Conservation (phyloP, 2,888 invertebrate species). For the Morpho achilles region DNA sequence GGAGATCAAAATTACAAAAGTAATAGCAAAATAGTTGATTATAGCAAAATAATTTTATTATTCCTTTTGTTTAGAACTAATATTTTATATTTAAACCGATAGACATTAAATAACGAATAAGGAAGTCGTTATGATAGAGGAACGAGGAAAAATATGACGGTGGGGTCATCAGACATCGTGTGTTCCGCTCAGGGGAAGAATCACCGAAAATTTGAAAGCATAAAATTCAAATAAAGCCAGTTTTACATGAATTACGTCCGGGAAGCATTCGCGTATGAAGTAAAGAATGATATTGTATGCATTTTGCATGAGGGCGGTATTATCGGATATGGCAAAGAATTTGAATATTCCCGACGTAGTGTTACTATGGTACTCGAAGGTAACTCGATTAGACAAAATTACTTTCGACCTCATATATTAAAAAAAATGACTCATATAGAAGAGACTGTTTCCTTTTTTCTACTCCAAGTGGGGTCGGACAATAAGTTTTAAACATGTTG, state of each 20-base stretch:
- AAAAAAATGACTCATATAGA: no score
- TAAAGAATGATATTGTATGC: slow-evolving; percentile 77
- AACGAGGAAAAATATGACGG: slow-evolving; percentile 24
- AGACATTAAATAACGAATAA: no score
- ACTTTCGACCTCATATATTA: not conserved
- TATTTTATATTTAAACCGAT: no score
- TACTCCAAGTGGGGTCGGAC: no score
- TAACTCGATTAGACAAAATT: slow-evolving; percentile 18
- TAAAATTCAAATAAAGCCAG: slow-evolving; percentile 73
- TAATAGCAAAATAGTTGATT: no score
- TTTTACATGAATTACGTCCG: slow-evolving; percentile 71
- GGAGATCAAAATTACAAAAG: no score
- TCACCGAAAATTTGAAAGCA: slow-evolving; percentile 56
- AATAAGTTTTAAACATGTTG: no score
- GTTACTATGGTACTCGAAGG: slow-evolving; percentile 33
- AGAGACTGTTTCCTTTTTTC: no score
- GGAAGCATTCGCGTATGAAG: slow-evolving; percentile 64
- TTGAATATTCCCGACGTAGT: slow-evolving; percentile 61
- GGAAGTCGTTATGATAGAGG: slow-evolving; percentile 20
- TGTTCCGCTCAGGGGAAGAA: slow-evolving; percentile 31
- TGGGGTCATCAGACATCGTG: slow-evolving; percentile 6
- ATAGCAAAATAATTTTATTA: no score
- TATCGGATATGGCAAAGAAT: slow-evolving; percentile 72
- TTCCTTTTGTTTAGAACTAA: no score
- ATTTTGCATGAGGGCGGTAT: slow-evolving; percentile 74